These are phyloP conservation scores for Nymphalis polychloros DNA, from an alignment of 2,888 invertebrate species.

Conservation along the genomic window DNA sequence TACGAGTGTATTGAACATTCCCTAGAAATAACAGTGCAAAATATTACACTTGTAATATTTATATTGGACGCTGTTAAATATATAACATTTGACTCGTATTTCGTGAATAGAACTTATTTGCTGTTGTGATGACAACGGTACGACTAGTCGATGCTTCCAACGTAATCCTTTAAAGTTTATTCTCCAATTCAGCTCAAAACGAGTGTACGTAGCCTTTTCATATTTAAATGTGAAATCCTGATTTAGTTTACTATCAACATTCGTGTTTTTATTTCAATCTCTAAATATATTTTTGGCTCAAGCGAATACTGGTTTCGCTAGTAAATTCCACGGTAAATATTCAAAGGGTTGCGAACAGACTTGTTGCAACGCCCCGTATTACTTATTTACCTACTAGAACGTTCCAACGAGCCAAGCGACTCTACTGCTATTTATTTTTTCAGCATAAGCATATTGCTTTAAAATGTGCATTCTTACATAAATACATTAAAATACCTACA, in stretches of 20 bases:
- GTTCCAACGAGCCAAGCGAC: neutral
- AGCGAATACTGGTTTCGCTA: neutral
- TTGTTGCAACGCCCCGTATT: constrained; percentile 18
- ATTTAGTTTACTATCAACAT: constrained; percentile 2
- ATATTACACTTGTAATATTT: too few relatives aligned
- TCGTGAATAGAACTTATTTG: too few relatives aligned
- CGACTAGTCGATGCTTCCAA: too few relatives aligned
- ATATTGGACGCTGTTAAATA: too few relatives aligned
- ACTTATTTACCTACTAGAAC: constrained; percentile 16
- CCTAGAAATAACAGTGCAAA: too few relatives aligned
- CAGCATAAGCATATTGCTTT: neutral
- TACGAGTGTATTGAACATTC: too few relatives aligned
- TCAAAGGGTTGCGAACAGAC: constrained; percentile 10
- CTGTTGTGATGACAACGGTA: too few relatives aligned
- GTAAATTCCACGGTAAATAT: constrained; percentile 6
- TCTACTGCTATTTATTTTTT: neutral
- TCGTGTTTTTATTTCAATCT: constrained; percentile 12
- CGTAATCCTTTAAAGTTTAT: neutral
- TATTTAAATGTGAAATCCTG: constrained; percentile 6
- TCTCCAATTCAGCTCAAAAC: neutral
- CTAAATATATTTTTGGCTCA: neutral
- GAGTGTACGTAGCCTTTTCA: neutral
- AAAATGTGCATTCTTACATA: neutral
- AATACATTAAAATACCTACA: neutral
- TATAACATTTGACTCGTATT: too few relatives aligned